Conservation (phyloP, 2,888 invertebrate genomes). For the Kryphioiulus occultus region DNA sequence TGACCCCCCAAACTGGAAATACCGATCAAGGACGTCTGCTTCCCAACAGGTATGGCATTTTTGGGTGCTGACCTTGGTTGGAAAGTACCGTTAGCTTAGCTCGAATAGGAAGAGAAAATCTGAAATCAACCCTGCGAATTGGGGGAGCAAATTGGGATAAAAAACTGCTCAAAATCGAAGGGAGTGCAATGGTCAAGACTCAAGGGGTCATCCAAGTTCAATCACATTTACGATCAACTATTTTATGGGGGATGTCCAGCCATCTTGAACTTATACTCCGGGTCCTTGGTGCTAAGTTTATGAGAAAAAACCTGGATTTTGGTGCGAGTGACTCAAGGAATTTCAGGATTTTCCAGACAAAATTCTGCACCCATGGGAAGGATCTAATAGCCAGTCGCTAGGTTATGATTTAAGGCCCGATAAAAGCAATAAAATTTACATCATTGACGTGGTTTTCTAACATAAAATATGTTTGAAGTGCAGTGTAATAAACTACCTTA, state of each 20-base stretch:
- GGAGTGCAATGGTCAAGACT: neutral
- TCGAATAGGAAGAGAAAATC: neutral
- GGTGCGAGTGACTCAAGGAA: neutral
- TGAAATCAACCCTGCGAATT: neutral
- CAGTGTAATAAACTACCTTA: too few species aligned
- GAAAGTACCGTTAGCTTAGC: neutral
- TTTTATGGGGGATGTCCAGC: neutral
- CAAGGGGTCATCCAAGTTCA: neutral
- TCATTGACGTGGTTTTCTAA: too few species aligned
- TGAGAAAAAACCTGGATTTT: neutral
- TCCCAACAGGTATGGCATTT: neutral
- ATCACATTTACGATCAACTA: neutral
- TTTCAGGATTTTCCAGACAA: neutral
- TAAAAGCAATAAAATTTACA: too few species aligned
- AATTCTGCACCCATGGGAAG: too few species aligned
- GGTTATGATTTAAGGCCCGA: too few species aligned
- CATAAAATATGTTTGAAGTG: too few species aligned
- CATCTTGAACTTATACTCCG: too few species aligned
- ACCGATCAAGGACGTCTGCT: conserved; percentile 19
- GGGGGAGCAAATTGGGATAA: neutral
- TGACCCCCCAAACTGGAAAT: neutral
- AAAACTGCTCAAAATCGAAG: neutral
- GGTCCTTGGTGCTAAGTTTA: neutral
- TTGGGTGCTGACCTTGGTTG: neutral
- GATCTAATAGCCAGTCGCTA: too few species aligned